Evolutionary conservation across 2,888 invertebrate genomes (phyloP), one percentile per base, ranked within the genome.

Genomic region (Cephus runcator): DNA sequence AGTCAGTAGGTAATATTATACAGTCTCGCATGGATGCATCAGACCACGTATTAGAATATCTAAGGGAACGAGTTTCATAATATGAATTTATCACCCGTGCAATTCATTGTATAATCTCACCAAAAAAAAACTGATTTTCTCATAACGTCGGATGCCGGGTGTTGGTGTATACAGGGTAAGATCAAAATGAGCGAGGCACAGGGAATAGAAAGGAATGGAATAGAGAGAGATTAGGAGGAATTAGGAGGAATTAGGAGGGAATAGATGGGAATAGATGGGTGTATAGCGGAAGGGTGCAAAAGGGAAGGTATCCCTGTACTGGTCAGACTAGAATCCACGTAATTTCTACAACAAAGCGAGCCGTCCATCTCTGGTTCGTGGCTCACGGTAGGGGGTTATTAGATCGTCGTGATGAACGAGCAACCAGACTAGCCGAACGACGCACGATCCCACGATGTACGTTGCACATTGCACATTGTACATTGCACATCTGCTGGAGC

Each of bases 321-420:
- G 56, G 56, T 56, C 56, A 56, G 56, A 56, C 56, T 56, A 86
- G 85, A 87, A 87, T 87, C 85, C 83, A 31, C 81, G 87, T 86
- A 87, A 87, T 87, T 87, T 87, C 86, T 87, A 81, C 85, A 87
- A 87, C 87, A 85, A 85, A 87, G 86, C 87, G 82, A 84, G 82
- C 81, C 87, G 86, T 87, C 82, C 82, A 83, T 87, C 85, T 86
- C 84, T 76, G 76, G 75, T 35, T 30, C 74, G 74, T 35, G 34
- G 71, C 40, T 75, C 73, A 76, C 76, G 80, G 82, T 81, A 79
- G 77, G 80, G 79, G 86, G 85, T 88, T 88, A 88, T 88, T 88
- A 87, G 88, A 88, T 87, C 84, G 84, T 82, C 84, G 87, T 88
- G 88, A 88, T 88, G 86, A 87, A 88, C 88, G 87, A 87, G 85